Conservation (phyloP, 2,888 invertebrate genomes). For the Pollenia angustigena region DNA sequence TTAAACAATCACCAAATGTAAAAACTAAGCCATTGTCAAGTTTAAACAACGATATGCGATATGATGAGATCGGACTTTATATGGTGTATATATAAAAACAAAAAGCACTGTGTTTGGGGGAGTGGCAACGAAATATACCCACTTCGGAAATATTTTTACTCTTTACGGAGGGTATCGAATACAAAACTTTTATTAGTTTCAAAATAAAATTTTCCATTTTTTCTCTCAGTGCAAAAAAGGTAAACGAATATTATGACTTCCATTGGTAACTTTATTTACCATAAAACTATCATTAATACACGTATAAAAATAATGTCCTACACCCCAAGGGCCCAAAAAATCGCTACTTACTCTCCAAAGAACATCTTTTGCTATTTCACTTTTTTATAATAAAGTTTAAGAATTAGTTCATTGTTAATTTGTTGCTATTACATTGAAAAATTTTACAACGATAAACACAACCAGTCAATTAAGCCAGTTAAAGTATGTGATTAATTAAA, state of each 20-base stretch:
- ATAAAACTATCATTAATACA: constrained; percentile 29
- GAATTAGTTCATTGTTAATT: constrained; percentile 37
- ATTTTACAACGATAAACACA: not conserved
- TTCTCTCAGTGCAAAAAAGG: not conserved
- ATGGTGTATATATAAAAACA: too few species aligned
- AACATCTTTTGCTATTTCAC: not conserved
- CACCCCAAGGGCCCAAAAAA: constrained; percentile 44
- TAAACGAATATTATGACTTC: not conserved
- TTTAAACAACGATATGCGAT: too few species aligned
- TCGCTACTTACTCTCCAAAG: not conserved
- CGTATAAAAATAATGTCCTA: constrained; percentile 38
- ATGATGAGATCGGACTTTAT: too few species aligned
- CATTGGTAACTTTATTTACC: not conserved
- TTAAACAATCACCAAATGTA: too few species aligned
- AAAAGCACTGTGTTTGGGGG: too few species aligned
- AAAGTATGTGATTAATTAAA: constrained; percentile 42
- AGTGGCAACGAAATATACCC: too few species aligned
- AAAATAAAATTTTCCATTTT: not conserved
- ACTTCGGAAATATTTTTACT: too few species aligned
- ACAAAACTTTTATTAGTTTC: too few species aligned
- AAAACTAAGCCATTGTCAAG: too few species aligned
- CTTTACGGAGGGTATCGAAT: too few species aligned
- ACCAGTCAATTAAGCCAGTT: constrained; percentile 26
- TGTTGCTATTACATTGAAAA: constrained; percentile 41
- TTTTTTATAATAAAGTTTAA: constrained; percentile 27